Evolutionary conservation across 2,113 vertebrate genomes (phyloP), one percentile per base, ranked within the genome.

Genomic region (Spermophilus dauricus): DNA sequence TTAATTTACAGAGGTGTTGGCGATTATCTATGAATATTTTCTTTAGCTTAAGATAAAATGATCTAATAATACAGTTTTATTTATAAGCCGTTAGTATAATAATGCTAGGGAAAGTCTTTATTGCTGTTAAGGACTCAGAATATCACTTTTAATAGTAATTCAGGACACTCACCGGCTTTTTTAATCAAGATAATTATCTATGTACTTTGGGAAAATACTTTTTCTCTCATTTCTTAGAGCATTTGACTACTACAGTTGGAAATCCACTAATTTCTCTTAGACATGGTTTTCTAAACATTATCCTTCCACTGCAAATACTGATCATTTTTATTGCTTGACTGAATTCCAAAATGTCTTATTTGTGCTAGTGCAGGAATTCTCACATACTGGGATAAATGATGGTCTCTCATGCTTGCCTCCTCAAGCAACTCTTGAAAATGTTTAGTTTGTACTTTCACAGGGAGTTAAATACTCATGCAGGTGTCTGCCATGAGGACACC

Each of bases 11-110:
- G 65, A 89, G 67, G 6, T 93, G 4, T 78, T 92, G 78, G 75
- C 85, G 58, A 94, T 96, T 95, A 89, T 95, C 56, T 78, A 85
- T 88, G 61, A 56, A 76, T 48, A 91, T 93, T 95, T 97, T 96
- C 69, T 93, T 96, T 85, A 85, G 17, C 69, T 95, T 95, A 96
- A 96, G 85, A 97, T 95, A 86, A 92, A 97, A 91, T 95, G 42
- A 83, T 58, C 77, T 90, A 95, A 96, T 96, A 97, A 86, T 85
- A 80, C 39, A 78, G 48, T 80, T 96, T 95, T 94, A 95, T 94
- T 89, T 86, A 77, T 95, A 95, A 86, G 45, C 86, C 32, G 69
- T 84, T 95, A 77, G 28, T 95, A 83, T 92, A 77, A 91, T 89
- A 93, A 95, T 96, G 28, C 17, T 91, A 32, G 53, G 4, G 53